phyloP scores from a whole-genome alignment of 1,140 invertebrate species.

The Heterodera carotae region DNA sequence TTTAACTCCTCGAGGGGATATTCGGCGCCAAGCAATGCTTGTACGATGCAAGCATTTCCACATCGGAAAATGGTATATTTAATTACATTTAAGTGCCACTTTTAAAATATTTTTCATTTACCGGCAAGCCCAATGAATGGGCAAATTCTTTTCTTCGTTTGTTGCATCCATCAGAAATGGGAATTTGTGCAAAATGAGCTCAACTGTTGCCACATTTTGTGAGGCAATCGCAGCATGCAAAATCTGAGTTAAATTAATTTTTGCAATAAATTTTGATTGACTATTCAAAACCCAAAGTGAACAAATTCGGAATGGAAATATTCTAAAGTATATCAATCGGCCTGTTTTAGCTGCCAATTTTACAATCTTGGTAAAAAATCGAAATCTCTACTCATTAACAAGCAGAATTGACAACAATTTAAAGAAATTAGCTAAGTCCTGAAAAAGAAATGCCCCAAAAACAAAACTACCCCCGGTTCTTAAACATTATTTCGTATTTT shows the following conservation, averaged over 20 bases:
- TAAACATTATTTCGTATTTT: too few relatives aligned
- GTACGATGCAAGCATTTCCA: conserved; percentile 21
- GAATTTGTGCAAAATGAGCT: conserved; percentile 76
- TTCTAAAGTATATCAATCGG: too few relatives aligned
- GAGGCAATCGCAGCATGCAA: conserved; percentile 81
- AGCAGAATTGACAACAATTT: too few relatives aligned
- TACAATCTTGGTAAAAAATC: too few relatives aligned
- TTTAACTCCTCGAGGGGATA: conserved; percentile 78
- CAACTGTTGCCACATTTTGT: conserved; percentile 74
- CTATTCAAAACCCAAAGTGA: too few relatives aligned
- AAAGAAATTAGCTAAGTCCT: too few relatives aligned
- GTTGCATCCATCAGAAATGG: conserved; percentile 73
- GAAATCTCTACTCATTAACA: too few relatives aligned
- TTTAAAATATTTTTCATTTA: conserved; percentile 57
- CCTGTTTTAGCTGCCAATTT: too few relatives aligned
- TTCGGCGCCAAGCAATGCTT: conserved; percentile 40
- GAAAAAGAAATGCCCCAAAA: too few relatives aligned
- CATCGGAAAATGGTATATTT: not conserved
- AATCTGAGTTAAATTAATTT: conserved; percentile 67
- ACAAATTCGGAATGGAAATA: too few relatives aligned
- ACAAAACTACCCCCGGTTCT: too few relatives aligned
- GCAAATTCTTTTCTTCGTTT: conserved; percentile 87
- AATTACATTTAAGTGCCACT: conserved; percentile 40
- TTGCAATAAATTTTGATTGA: too few relatives aligned
- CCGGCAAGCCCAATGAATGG: conserved; percentile 86